Conservation (phyloP, 2,888 invertebrate species). For the Entomobrya multifasciata region DNA sequence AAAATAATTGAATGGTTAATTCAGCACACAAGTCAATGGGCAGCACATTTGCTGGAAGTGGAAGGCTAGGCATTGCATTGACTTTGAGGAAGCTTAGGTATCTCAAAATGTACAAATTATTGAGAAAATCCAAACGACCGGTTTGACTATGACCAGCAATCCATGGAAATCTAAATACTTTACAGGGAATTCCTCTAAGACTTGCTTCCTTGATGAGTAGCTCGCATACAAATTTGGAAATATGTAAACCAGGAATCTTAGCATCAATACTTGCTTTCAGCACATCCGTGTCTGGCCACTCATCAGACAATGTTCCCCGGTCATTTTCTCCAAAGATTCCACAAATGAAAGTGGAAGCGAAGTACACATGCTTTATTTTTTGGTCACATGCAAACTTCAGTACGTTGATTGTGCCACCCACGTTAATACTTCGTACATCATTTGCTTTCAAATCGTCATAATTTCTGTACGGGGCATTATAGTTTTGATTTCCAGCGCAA, state of each 20-base stretch:
- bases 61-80: background rate
- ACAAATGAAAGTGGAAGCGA: background rate
- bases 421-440: background rate
- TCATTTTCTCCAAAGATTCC: background rate
- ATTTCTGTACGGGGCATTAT: slow-evolving; percentile 58
- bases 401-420: slow-evolving; percentile 9
- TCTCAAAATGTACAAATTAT: background rate
- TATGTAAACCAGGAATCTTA: background rate
- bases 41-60: background rate
- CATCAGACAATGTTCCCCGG: background rate
- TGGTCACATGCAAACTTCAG: background rate
- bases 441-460: background rate
- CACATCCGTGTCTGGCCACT: background rate
- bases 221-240: slow-evolving; percentile 14
- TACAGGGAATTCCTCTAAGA: background rate
- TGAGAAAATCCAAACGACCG: background rate
- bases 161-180: slow-evolving; percentile 33
- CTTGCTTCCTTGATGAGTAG: background rate
- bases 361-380: background rate
- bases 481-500: slow-evolving; percentile 27
- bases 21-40: background rate
- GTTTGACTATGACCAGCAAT: slow-evolving; percentile 2
- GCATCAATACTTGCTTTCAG: background rate
- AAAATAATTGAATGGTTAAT: background rate
- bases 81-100: background rate